Conservation (phyloP, 1,140 invertebrate species). For the Drepana arcuata region DNA sequence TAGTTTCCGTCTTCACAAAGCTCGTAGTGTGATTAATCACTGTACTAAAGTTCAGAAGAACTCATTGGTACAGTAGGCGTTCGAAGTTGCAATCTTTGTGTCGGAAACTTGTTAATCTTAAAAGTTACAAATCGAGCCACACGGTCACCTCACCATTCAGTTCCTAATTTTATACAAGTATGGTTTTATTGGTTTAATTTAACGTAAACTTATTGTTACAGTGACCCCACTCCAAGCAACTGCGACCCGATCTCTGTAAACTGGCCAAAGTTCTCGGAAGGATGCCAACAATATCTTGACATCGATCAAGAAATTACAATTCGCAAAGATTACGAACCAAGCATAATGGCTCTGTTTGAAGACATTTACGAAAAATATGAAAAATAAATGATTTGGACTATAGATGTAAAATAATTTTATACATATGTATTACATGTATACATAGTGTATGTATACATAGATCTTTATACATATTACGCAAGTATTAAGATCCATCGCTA, state of each 20-base stretch:
- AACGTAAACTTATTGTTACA: too few relatives aligned
- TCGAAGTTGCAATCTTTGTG: too few relatives aligned
- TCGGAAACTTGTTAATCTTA: too few relatives aligned
- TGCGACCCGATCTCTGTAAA: neutral
- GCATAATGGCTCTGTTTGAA: slow-evolving; percentile 20
- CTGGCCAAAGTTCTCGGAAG: neutral
- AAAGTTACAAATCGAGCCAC: too few relatives aligned
- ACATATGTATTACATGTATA: slow-evolving; percentile 36
- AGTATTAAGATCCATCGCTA: slow-evolving; percentile 53
- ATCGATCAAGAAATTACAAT: slow-evolving; percentile 18
- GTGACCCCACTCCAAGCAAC: too few relatives aligned
- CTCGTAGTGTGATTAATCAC: too few relatives aligned
- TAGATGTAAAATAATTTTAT: slow-evolving; percentile 52
- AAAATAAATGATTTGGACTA: slow-evolving; percentile 67
- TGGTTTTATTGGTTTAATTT: too few relatives aligned
- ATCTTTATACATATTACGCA: slow-evolving; percentile 32
- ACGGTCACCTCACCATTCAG: too few relatives aligned
- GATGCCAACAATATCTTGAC: slow-evolving; percentile 1
- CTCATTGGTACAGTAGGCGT: too few relatives aligned
- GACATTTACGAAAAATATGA: slow-evolving; percentile 23
- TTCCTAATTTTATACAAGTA: too few relatives aligned
- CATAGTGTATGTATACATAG: slow-evolving; percentile 25
- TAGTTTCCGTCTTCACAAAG: too few relatives aligned
- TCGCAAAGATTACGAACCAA: slow-evolving; percentile 18
- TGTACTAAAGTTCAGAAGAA: too few relatives aligned